Evolutionary conservation across 2,888 invertebrate species (phyloP).

Genomic region (Cephus nigrinus): DNA sequence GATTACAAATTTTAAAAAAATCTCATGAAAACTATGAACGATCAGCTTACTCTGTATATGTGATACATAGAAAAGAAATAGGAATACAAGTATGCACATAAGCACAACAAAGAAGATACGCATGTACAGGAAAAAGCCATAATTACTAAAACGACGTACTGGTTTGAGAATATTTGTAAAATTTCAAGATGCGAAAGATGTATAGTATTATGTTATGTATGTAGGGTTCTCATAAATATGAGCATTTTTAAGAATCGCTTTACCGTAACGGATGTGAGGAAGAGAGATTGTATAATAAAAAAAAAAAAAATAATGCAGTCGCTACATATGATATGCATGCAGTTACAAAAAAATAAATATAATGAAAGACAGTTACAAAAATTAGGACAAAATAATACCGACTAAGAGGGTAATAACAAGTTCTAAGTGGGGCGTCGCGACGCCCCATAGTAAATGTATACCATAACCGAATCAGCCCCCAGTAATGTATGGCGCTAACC

Average conservation of each 20-base stretch:
- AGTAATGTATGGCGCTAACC: constrained; percentile 63
- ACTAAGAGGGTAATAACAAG: constrained; percentile 31
- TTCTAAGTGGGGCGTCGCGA: constrained; percentile 30
- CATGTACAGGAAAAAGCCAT: not conserved
- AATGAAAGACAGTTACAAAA: constrained; percentile 27
- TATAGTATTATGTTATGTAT: not conserved
- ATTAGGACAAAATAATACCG: constrained; percentile 19
- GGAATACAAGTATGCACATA: not conserved
- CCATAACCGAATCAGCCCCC: constrained; percentile 56
- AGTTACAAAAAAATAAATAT: constrained; percentile 9
- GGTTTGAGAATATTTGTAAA: not conserved
- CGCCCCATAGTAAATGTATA: constrained; percentile 39
- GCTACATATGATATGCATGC: constrained; percentile 26
- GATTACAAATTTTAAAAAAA: not conserved
- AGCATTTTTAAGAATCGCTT: not conserved
- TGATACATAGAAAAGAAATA: not conserved
- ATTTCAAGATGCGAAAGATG: not conserved
- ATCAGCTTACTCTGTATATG: not conserved
- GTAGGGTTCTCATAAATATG: not conserved
- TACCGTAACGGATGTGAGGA: not conserved
- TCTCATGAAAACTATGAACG: not conserved
- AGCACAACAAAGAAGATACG: not conserved
- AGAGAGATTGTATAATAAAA: constrained; percentile 13
- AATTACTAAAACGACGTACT: not conserved
- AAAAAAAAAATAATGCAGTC: constrained; percentile 15